Percentiles rank a stretch among this genome's conserved stretches.
phyloP scores from a whole-genome alignment of 2,797 vertebrate genomes.

The Diglossa cyanea region DNA sequence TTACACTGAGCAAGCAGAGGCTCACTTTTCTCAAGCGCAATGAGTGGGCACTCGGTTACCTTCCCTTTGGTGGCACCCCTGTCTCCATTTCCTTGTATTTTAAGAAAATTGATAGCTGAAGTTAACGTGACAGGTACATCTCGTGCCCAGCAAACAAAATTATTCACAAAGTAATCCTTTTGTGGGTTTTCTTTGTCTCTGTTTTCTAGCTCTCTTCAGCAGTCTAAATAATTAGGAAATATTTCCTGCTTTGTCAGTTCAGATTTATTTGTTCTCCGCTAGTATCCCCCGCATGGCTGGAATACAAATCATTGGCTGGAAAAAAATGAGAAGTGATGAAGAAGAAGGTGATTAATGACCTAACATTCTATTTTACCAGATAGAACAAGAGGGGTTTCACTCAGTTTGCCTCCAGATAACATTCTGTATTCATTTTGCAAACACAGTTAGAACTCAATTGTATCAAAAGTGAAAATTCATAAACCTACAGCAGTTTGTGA shows the following conservation, averaged over 20 bases:
- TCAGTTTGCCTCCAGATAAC: constrained; percentile 63
- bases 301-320: constrained; percentile 26
- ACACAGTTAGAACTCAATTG: constrained; percentile 60
- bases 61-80: neutral
- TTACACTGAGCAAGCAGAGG: neutral
- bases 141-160: neutral
- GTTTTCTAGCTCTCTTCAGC: neutral
- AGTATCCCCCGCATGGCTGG: neutral
- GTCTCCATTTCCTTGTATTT: neutral
- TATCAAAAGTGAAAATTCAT: constrained; percentile 66
- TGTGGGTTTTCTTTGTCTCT: neutral
- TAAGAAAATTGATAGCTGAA: neutral
- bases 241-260: constrained; percentile 59
- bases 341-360: constrained; percentile 67
- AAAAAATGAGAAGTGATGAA: constrained; percentile 39
- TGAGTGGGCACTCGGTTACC: neutral
- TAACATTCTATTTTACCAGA: constrained; percentile 52
- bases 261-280: constrained; percentile 52
- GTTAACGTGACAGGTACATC: neutral
- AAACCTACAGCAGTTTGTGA: constrained; percentile 63
- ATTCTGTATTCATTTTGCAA: constrained; percentile 68
- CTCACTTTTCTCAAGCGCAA: neutral
- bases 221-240: constrained; percentile 43
- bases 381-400: constrained; percentile 44
- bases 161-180: neutral